Conservation (phyloP, 92 coral and sea anemone genomes). For the Porites divaricata region DNA sequence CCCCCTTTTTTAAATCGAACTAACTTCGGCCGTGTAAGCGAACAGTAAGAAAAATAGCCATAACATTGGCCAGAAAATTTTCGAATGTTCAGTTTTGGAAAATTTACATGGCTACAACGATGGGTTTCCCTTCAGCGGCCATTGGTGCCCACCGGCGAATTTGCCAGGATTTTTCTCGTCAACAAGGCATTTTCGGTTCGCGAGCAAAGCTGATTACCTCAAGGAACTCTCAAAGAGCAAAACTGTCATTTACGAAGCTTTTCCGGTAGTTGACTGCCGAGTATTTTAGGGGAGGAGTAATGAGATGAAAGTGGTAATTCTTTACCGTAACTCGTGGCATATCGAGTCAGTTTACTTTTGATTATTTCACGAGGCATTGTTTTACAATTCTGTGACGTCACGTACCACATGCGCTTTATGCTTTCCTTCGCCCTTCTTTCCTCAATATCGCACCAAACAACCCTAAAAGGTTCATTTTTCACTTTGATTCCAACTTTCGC, state of each 20-base stretch:
- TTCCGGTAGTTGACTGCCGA: slow-evolving; percentile 46
- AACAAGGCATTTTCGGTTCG: background rate
- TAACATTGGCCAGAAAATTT: slow-evolving; percentile 11
- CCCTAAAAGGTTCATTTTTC: slow-evolving; percentile 97
- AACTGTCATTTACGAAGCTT: slow-evolving; percentile 28
- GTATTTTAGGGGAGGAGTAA: slow-evolving; percentile 48
- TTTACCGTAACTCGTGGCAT: slow-evolving; percentile 88
- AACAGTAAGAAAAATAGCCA: background rate
- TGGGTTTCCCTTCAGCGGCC: slow-evolving; percentile 88
- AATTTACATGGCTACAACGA: slow-evolving; percentile 71
- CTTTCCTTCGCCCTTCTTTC: slow-evolving; percentile 99
- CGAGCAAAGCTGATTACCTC: slow-evolving; percentile 14
- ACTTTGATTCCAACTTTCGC: slow-evolving; percentile 87
- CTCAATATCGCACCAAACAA: slow-evolving; percentile 99
- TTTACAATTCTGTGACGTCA: slow-evolving; percentile 99
- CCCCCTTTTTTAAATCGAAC: slow-evolving; percentile 39
- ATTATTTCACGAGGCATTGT: slow-evolving; percentile 99
- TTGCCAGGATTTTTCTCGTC: slow-evolving; percentile 25
- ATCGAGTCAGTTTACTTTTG: slow-evolving; percentile 99
- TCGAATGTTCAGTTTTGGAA: slow-evolving; percentile 24
- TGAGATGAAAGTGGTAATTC: slow-evolving; percentile 78
- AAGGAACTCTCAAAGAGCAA: background rate
- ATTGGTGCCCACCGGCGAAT: slow-evolving; percentile 40
- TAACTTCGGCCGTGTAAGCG: slow-evolving; percentile 20
- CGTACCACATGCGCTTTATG: slow-evolving; percentile 99